A percentile compares a stretch with the other conserved stretches of the same genome.
Conservation (phyloP, 2,888 invertebrate genomes). For the Phyllotreta cruciferae region DNA sequence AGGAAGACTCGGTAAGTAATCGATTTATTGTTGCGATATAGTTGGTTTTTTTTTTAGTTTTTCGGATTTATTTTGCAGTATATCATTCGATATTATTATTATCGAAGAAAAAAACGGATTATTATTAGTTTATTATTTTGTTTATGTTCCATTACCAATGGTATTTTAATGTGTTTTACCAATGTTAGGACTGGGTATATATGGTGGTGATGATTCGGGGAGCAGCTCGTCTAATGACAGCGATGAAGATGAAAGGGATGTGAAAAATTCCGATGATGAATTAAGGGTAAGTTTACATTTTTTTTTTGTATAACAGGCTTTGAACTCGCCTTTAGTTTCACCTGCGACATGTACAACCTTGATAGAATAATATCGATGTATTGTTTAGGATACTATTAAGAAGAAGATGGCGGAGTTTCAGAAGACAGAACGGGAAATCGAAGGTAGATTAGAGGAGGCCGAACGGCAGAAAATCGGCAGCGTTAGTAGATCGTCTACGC, state of each 20-base stretch:
- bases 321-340: no score
- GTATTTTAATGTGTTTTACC: constrained; percentile 6
- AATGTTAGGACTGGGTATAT: constrained; percentile 79
- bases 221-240: constrained; percentile 63
- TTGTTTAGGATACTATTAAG: constrained; percentile 61
- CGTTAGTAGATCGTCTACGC: constrained; percentile 54
- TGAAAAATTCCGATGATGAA: constrained; percentile 66
- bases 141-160: constrained; percentile 7
- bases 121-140: constrained; percentile 12
- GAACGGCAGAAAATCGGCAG: constrained; percentile 63
- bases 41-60: constrained; percentile 16
- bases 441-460: constrained; percentile 70
- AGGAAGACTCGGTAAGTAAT: constrained; percentile 87
- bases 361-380: no score
- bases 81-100: no score
- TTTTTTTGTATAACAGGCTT: no score
- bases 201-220: constrained; percentile 73
- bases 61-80: neutral
- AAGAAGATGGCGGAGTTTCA: constrained; percentile 73
- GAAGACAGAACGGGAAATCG: constrained; percentile 79
- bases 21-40: constrained; percentile 31
- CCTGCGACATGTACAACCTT: no score
- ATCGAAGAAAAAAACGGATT: neutral
- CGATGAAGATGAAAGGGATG: constrained; percentile 59
- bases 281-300: constrained; percentile 69